Evolutionary conservation across 2,888 invertebrate genomes (phyloP), one percentile per base, ranked within the genome.

Genomic region (Morinoia aosen): DNA sequence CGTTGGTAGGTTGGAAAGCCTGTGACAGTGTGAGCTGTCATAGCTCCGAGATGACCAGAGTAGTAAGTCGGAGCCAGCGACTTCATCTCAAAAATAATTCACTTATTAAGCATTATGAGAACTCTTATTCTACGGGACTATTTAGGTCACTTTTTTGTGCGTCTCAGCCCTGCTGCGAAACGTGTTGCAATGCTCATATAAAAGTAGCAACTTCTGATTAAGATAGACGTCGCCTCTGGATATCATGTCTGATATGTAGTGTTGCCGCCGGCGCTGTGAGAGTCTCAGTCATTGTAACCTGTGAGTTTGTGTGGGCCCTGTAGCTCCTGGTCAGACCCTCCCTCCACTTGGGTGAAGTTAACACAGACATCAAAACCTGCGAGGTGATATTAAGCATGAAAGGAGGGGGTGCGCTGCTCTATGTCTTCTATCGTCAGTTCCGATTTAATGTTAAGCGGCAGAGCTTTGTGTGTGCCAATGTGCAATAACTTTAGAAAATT

Each of bases 381-480:
- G 76, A 8, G 76, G 33, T 33, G 76, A 33, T 76, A 33, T 76
- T 16, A 33, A 33, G 25, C 8, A 33, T 25, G 76, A 61, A 61
- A 19, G 61, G 19, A 61, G 12, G 19, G 16, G 76, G 76, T 76
- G 19, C 76, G 33, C 76, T 76, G 76, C 33, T 76, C 76, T 16
- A 76, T 76, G 76, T 76, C 76, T 76, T 76, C 76, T 76, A 19
- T 76, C 33, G 76, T 76, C 76, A 76, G 76, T 76, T 76, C 76
- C 19, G 33, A 76, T 76, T 10, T 76, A 76, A 76, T 76, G 76
- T 57, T 93, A 93, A 93, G 93, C 93, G 56, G 93, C 93, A 95
- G 95, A 95, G 95, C 95, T 95, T 95, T 95, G 48, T 95, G 57
- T 95, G 95, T 95, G 95, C 95, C 95, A 95, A 95, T 95, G 95